Base-by-base conservation (phyloP, 2,797 vertebrate species). In the Trematomus bernacchii region DNA sequence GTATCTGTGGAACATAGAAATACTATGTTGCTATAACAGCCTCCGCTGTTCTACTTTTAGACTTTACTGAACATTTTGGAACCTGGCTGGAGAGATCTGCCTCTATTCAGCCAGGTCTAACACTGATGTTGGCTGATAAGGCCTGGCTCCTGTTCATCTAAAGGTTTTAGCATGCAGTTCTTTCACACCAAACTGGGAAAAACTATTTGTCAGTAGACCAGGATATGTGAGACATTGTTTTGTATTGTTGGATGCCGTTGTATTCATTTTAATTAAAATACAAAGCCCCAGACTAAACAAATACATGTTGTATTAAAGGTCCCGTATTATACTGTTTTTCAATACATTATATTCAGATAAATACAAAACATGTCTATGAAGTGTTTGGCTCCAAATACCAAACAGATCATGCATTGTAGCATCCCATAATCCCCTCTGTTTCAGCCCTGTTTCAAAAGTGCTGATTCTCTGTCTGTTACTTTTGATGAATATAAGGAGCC, bases 111-210 rank as follows among this genome's bases (percentile, higher is more conserved):
- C 11, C 8, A 33, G 23, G 52, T 1, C 42, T 12, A 47, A 10
- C 13, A 19, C 13, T 55, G 23, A 67, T 47, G 64, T n/a, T 53
- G 23, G 51, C 40, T 2, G 63, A 66, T 53, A 30, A 54, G 23
- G 16, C 16, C 18, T 19, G 18, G 42, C 42, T 46, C 11, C 23
- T 30, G 40, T 66, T 66, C 51, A 44, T 10, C 43, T 10, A 33
- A 43, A 51, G 37, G 44, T 27, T 46, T 3, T 42, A 33, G 15
- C 33, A 33, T 33, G 33, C 6, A 33, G 33, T 14, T 61, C 9
- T 18, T 12, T 10, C 19, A 66, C 48, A 65, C 1, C 13, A 52
- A 23, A 23, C 50, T 42, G 23, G 51, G 52, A 33, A 7, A 16
- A 54, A 54, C 6, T 8, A 27, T 47, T 30, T 12, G 1, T 47